Conservation (phyloP, 2,113 vertebrate species). For the Thermophis baileyi region DNA sequence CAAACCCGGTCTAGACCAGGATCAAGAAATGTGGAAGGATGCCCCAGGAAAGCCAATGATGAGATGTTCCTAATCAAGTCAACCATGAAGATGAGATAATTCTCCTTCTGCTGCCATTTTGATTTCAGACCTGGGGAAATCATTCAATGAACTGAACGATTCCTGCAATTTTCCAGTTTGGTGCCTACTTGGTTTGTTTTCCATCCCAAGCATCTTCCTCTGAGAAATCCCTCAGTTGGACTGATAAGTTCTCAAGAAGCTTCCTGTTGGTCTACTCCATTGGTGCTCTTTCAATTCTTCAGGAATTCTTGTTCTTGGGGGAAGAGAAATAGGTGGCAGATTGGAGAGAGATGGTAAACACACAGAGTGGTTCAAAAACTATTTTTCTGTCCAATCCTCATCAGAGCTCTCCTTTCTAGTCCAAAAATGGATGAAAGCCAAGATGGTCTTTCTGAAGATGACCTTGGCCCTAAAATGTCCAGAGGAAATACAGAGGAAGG, state of each 20-base stretch:
- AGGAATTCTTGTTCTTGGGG: rapidly evolving
- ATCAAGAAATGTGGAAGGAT: neutral
- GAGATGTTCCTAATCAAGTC: neutral
- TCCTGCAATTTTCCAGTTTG: neutral
- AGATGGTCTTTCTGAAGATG: constrained; percentile 7
- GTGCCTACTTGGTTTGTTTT: neutral
- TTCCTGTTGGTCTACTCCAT: rapidly evolving
- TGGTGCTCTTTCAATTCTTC: rapidly evolving
- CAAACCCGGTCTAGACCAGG: neutral
- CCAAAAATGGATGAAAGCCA: neutral
- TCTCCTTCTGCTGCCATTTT: neutral
- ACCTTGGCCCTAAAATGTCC: neutral
- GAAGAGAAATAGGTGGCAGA: neutral
- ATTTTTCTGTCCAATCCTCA: neutral
- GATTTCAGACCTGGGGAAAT: neutral
- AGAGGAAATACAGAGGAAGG: neutral
- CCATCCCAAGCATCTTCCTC: rapidly evolving
- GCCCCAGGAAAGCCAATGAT: neutral
- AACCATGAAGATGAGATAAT: neutral
- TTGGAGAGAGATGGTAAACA: neutral
- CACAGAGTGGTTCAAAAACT: neutral
- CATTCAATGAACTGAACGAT: neutral
- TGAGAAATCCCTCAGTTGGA: neutral
- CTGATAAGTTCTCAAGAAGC: rapidly evolving
- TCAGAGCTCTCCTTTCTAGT: constrained; percentile 5